Conservation (phyloP, 1,140 invertebrate genomes). For the Scaptomyza hsui region DNA sequence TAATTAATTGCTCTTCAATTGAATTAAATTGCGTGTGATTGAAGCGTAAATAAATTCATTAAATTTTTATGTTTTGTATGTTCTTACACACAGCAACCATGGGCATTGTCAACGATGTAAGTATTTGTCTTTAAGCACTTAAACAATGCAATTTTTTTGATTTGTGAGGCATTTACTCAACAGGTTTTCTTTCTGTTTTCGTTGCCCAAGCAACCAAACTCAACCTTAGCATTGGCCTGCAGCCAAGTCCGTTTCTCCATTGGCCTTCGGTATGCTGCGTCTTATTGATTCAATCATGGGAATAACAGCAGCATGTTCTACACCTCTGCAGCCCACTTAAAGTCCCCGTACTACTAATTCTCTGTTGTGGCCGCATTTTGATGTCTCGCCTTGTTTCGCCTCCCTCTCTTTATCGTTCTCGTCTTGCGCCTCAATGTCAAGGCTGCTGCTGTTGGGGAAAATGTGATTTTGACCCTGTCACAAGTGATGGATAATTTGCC, state of each 20-base stretch:
- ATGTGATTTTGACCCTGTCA: constrained; percentile 40
- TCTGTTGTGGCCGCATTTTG: neutral
- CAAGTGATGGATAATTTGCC: constrained; percentile 62
- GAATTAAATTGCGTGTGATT: constrained; percentile 73
- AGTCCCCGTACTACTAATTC: constrained; percentile 10
- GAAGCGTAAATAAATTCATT: constrained; percentile 75
- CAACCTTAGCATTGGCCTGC: constrained; percentile 43
- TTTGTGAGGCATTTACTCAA: constrained; percentile 48
- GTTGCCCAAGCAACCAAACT: constrained; percentile 26
- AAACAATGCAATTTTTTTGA: constrained; percentile 31
- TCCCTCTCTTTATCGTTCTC: neutral
- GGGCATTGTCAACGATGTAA: constrained; percentile 22
- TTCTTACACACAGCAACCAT: constrained; percentile 10
- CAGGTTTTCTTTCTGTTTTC: constrained; percentile 45
- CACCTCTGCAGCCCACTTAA: neutral
- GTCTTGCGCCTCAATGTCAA: constrained; percentile 54
- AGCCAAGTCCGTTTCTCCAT: constrained; percentile 34
- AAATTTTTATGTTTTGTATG: constrained; percentile 43
- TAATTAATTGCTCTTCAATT: constrained; percentile 58
- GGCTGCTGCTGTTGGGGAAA: constrained; percentile 26
- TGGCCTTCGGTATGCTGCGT: constrained; percentile 39
- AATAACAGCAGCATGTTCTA: constrained; percentile 64
- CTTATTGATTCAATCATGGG: constrained; percentile 74
- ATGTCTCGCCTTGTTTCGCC: neutral
- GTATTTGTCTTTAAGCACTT: constrained; percentile 24